Percentiles rank a stretch among this genome's conserved stretches.
phyloP scores from a whole-genome alignment of 2,797 vertebrate genomes.

The Falco peregrinus region DNA sequence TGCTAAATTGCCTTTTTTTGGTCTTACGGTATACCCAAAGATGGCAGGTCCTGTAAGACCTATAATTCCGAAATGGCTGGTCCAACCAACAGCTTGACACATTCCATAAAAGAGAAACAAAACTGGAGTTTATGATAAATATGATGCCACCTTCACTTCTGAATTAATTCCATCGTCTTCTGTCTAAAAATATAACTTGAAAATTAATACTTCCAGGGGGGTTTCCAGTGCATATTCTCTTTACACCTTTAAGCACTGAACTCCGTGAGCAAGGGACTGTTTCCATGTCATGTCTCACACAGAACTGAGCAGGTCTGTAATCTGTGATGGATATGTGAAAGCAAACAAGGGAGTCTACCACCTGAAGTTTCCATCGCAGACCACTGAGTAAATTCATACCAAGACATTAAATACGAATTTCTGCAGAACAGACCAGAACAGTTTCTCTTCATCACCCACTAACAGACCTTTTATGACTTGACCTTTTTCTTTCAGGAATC shows the following conservation, averaged over 20 bases:
- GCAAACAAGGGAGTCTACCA: neutral
- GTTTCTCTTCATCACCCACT: neutral
- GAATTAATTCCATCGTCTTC: conserved; percentile 35
- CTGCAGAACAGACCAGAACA: neutral
- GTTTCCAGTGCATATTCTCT: conserved; percentile 17
- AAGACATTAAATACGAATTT: neutral
- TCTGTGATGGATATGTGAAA: conserved; percentile 4
- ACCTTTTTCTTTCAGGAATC: neutral
- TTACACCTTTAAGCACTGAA: conserved; percentile 11
- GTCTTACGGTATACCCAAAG: neutral
- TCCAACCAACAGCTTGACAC: neutral
- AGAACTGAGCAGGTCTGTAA: neutral
- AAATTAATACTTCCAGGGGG: conserved; percentile 44
- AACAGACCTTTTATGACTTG: neutral
- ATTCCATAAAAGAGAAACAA: neutral
- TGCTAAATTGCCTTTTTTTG: neutral
- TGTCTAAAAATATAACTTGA: neutral
- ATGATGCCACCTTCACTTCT: neutral
- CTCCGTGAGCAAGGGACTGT: neutral
- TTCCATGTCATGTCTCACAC: neutral
- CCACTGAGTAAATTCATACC: neutral
- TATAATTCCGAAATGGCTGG: neutral
- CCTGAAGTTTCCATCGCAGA: neutral
- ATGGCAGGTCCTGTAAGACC: neutral
- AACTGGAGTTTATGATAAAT: conserved; percentile 29